Base-by-base conservation (phyloP, 2,888 invertebrate genomes). In the Ennomos erosarius region DNA sequence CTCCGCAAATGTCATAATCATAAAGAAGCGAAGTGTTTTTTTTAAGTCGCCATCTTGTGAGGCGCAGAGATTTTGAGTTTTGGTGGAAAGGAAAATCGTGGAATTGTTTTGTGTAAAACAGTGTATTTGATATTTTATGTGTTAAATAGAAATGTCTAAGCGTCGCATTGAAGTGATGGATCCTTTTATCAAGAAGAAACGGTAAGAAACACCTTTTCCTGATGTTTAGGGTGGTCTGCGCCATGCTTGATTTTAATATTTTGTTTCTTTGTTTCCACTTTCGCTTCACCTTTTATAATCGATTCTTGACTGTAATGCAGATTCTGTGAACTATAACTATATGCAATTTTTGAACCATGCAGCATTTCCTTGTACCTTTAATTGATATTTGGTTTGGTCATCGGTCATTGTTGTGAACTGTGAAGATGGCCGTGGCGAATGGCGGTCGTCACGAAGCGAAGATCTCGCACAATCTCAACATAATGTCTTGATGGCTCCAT, bases 161-260 rank as follows among this genome's bases (percentile, higher is more conserved):
- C 93, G 97, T 74, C 94, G 97, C 82, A 97, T 97, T 81, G 97
- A 97, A 93, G 96, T 97, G 65, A 94, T 96, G 78, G 97, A 97
- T 79, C 96, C 97, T 4, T 97, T 96, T 81, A 93, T 96, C 59
- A 95, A 95, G 86, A 94, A 95, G 86, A 95, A 95, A 90, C 93
- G 95, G 97, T 96, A 87, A 62, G 80, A 12, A 26, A 35, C 9
- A 43, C 26, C 76, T 58, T 40, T 62, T 55, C 61, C 59, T 60
- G 56, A 38, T 37, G 11, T 46, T 48, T 64, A 61, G 68, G 71
- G 72, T 61, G n/a, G 50, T 10, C 62, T 63, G 35, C 67, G 67
- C 79, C 84, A 83, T 81, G 84, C 85, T 80, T 69, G 71, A 69
- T 67, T 53, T 59, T 40, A 53, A 52, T 66, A 66, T 69, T 70